Conservation (phyloP, 2,888 invertebrate genomes). For the Drosophila parthenogenetica region DNA sequence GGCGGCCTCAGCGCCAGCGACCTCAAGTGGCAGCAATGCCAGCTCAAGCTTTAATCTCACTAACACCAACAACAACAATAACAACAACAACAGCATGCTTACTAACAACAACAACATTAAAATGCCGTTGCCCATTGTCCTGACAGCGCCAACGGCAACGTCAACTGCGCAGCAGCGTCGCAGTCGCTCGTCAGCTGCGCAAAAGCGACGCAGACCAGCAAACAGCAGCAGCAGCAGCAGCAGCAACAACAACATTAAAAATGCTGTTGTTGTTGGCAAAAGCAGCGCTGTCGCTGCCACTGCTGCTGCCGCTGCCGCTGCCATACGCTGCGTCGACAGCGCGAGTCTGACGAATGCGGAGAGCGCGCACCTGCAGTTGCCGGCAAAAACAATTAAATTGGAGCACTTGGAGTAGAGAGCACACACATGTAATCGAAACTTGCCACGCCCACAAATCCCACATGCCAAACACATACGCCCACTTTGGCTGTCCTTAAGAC, state of each 20-base stretch:
- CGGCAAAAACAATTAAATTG: conserved; percentile 78
- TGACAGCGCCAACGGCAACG: conserved; percentile 45
- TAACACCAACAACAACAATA: conserved; percentile 67
- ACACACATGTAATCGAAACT: conserved; percentile 9
- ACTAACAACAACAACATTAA: conserved; percentile 61
- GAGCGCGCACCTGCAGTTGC: conserved; percentile 47
- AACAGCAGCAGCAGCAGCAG: conserved; percentile 8
- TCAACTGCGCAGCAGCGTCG: conserved; percentile 34
- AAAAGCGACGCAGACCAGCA: conserved; percentile 68
- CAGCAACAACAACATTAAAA: conserved; percentile 28
- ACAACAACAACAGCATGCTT: conserved; percentile 59
- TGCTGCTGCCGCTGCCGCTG: conserved; percentile 49
- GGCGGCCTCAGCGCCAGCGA: conserved; percentile 25
- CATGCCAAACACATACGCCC: neutral
- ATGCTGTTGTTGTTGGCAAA: neutral
- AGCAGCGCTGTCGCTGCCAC: conserved; percentile 39
- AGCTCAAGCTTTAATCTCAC: conserved; percentile 49
- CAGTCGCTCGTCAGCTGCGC: conserved; percentile 23
- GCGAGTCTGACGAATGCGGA: conserved; percentile 52
- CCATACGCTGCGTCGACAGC: conserved; percentile 76
- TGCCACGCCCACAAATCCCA: conserved; percentile 28
- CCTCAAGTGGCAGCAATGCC: conserved; percentile 26
- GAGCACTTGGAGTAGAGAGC: conserved; percentile 75
- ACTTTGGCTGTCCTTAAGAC: conserved; percentile 6
- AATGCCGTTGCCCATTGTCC: conserved; percentile 72